Conservation (phyloP, 2,113 vertebrate genomes). For the Chaetodon trifascialis region DNA sequence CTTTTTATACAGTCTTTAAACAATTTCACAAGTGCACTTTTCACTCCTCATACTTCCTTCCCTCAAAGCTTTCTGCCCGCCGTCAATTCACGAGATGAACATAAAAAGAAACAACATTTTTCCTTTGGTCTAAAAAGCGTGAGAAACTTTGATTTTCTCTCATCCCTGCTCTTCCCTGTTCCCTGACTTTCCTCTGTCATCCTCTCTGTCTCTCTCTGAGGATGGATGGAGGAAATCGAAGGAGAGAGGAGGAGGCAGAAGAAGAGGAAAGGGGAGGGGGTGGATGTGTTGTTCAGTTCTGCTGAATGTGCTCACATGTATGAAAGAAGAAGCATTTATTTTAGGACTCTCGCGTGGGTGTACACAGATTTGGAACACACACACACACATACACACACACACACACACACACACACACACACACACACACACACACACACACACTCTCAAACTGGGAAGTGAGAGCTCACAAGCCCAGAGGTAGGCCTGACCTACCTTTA, state of each 20-base stretch:
- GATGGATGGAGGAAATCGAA: constrained; percentile 55
- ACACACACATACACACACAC: constrained; percentile 43
- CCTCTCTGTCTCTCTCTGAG: constrained; percentile 40
- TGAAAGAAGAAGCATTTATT: constrained; percentile 82
- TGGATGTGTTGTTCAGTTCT: constrained; percentile 74
- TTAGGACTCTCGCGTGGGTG: constrained; percentile 77
- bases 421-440: constrained; percentile 26
- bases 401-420: constrained; percentile 27
- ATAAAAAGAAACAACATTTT: constrained; percentile 1
- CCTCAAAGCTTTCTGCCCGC: constrained; percentile 1
- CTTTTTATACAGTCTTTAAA: neutral
- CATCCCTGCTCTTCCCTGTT: constrained; percentile 26
- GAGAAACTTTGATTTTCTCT: constrained; percentile 5
- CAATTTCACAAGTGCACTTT: constrained; percentile 5
- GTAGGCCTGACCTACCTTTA: constrained; percentile 75
- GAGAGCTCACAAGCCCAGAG: constrained; percentile 57
- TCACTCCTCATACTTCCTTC: constrained; percentile 14
- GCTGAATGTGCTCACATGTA: constrained; percentile 80
- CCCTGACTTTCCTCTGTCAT: constrained; percentile 36
- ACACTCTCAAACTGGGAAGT: constrained; percentile 34
- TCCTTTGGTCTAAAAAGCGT: constrained; percentile 10
- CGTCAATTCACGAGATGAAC: constrained; percentile 16
- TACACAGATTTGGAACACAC: constrained; percentile 67
- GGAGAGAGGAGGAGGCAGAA: constrained; percentile 49
- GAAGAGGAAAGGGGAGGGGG: constrained; percentile 61